Conservation (phyloP, 2,797 vertebrate genomes). For the Gila robusta region DNA sequence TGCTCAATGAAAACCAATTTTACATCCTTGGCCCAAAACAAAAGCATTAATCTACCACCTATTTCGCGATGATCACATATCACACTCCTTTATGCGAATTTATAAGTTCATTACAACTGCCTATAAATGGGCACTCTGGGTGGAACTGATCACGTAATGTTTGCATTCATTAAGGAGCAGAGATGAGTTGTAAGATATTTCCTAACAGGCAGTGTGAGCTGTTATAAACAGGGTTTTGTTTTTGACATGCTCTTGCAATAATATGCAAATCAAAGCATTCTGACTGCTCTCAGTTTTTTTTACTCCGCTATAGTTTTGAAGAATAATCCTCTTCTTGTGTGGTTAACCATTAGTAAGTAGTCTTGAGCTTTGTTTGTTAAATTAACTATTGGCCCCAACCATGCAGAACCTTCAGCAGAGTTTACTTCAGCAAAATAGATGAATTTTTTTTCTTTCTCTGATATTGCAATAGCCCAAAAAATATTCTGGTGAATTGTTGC, state of each 20-base stretch:
- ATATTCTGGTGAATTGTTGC: constrained; percentile 14
- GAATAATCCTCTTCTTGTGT: constrained; percentile 2
- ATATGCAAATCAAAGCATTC: constrained; percentile 25
- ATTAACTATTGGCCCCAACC: not conserved
- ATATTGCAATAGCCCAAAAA: constrained; percentile 7
- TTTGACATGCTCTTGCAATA: not conserved
- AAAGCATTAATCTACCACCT: constrained; percentile 60
- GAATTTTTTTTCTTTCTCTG: not conserved
- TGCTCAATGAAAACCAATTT: constrained; percentile 64
- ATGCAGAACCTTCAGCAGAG: not conserved
- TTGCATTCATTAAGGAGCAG: constrained; percentile 87
- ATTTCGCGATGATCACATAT: constrained; percentile 77
- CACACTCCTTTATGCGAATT: constrained; percentile 84
- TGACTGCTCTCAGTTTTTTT: not conserved
- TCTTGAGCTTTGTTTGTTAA: constrained; percentile 22
- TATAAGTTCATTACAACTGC: constrained; percentile 85
- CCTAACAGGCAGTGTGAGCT: constrained; percentile 3
- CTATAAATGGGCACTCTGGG: constrained; percentile 84
- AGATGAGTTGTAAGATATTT: constrained; percentile 66
- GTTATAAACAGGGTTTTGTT: not conserved
- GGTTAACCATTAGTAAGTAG: constrained; percentile 19
- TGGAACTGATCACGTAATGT: constrained; percentile 82
- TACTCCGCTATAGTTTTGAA: not conserved
- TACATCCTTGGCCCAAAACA: constrained; percentile 56
- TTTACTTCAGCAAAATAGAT: not conserved